phyloP scores from a whole-genome alignment of 2,888 invertebrate species.

The Schrankia costaestrigalis region DNA sequence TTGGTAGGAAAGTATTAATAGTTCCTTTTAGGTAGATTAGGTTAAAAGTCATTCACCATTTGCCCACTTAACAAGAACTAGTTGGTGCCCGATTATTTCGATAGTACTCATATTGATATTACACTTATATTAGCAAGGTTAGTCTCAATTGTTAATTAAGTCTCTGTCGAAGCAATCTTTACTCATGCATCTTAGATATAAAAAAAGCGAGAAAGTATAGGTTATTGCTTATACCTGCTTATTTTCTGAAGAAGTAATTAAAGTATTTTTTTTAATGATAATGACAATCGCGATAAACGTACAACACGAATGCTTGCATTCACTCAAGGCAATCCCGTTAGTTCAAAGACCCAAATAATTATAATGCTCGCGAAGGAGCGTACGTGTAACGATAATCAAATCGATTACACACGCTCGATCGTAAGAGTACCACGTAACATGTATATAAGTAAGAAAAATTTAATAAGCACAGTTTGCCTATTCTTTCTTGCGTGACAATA shows the following conservation, averaged over 20 bases:
- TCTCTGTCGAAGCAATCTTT: not conserved
- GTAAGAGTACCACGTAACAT: slow-evolving; percentile 46
- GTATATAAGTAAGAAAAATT: slow-evolving; percentile 44
- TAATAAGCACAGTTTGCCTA: slow-evolving; percentile 47
- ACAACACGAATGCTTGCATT: slow-evolving; percentile 47
- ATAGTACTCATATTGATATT: no score
- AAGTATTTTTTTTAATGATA: slow-evolving; percentile 13
- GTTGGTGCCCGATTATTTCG: no score
- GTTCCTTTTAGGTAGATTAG: no score
- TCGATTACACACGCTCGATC: slow-evolving; percentile 47
- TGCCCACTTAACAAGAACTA: no score
- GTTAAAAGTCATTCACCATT: no score
- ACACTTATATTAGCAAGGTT: no score
- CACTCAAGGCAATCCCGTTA: slow-evolving; percentile 57
- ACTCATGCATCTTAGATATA: not conserved
- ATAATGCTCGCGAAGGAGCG: slow-evolving; percentile 46
- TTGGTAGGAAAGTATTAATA: no score
- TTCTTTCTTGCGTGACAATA: slow-evolving; percentile 66
- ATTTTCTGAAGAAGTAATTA: not conserved
- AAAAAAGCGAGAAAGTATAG: not conserved
- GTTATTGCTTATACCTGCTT: not conserved
- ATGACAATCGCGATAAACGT: slow-evolving; percentile 30
- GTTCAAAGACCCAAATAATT: slow-evolving; percentile 67
- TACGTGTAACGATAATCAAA: slow-evolving; percentile 58
- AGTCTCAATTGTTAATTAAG: no score